These are phyloP conservation scores for Phylloscopus collybita DNA, from an alignment of 2,797 vertebrate genomes.

Conservation along the genomic window DNA sequence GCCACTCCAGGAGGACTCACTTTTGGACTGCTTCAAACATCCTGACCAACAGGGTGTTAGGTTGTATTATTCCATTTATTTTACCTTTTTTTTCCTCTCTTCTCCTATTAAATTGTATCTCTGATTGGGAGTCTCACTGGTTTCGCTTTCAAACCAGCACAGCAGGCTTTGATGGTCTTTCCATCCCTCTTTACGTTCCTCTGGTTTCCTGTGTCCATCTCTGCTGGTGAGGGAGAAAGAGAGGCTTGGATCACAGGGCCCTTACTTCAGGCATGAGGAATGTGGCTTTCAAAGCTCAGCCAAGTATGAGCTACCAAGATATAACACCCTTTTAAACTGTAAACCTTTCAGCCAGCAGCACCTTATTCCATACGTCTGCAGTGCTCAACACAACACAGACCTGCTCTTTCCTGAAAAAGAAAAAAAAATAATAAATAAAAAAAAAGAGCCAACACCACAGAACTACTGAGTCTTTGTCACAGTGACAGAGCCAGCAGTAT, in stretches of 20 bases:
- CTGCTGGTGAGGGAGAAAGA: not conserved
- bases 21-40: no score
- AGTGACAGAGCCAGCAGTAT: not conserved
- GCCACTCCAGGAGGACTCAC: no score
- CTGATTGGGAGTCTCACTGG: no score
- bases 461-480: not conserved
- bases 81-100: no score
- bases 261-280: not conserved
- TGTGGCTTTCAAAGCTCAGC: not conserved
- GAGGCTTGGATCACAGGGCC: not conserved
- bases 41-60: no score
- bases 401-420: not conserved
- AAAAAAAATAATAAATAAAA: rapidly evolving
- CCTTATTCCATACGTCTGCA: not conserved
- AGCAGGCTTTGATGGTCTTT: not conserved
- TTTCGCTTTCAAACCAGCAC: no score
- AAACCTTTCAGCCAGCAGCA: not conserved
- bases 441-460: no score
- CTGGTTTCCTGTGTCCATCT: not conserved
- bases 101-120: no score
- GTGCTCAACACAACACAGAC: not conserved
- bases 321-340: not conserved
- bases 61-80: no score
- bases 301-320: not conserved
- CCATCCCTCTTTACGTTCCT: not conserved